Base-by-base conservation (phyloP, 1,140 invertebrate species). In the Saccostrea glomerata region DNA sequence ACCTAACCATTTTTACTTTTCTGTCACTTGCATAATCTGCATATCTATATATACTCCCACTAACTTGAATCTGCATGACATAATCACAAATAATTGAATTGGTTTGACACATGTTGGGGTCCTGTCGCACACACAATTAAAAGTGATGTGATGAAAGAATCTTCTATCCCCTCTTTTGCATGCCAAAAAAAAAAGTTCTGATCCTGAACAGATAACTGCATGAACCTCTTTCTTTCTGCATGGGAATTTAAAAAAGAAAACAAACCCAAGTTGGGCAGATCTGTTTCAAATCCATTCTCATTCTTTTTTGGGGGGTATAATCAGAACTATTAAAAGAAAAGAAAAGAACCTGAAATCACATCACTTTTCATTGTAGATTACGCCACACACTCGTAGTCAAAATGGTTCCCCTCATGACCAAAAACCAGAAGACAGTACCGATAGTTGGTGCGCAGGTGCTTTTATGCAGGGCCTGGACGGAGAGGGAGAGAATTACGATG, bases 321-420 rank as follows among this genome's bases (percentile, higher is more conserved):
- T 77, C 25, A 30, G 25, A 77, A 77, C 70, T 36, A 77, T 36
- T 25, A 25, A 30, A 30, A 77, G 25, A 77, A 73, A 77, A 73
- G 13, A 36, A 77, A 63, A 77, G 23, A 30, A 77, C 13, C 30
- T 77, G 70, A 77, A 77, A 85, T 89, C 88, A 89, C 88, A 87
- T 89, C 88, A 82, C 88, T 89, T 89, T 87, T 89, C n/a, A 58
- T 89, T 89, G 86, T 86, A 89, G 88, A 83, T 66, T n/a, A 82
- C 85, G 12, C 70, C 73, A 17, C 88, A 84, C n/a, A 84, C 60
- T 55, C 85, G 70, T 86, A 89, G 88, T 82, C 63, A 87, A n/a
- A 60, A 82, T 58, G 86, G 88, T 15, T 89, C 88, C 13, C 88
- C 88, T 17, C 86, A 73, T 30, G 86, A 87, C 77, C 70, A 77